Evolutionary conservation across 2,888 invertebrate genomes (phyloP).

Genomic region (Arrhopalites spinosus): DNA sequence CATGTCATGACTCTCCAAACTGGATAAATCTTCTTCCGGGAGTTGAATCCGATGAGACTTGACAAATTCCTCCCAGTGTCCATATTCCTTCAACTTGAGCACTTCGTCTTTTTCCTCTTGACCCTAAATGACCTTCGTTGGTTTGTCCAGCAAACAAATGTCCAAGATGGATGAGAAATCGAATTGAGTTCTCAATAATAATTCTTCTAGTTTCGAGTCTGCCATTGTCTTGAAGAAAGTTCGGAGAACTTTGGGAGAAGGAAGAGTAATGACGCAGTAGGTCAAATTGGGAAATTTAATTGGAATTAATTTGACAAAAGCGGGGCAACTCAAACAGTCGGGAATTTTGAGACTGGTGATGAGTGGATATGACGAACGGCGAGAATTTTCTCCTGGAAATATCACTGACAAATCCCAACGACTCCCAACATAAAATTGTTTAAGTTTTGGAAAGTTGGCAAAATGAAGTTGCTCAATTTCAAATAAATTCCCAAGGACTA

Average conservation of each 20-base stretch:
- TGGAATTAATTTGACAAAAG: conserved; percentile 42
- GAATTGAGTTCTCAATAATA: conserved; percentile 51
- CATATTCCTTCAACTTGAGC: conserved; percentile 45
- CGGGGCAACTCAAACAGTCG: conserved; percentile 47
- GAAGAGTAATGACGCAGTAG: conserved; percentile 46
- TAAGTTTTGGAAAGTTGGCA: conserved; percentile 39
- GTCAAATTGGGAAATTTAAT: conserved; percentile 44
- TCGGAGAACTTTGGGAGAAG: conserved; percentile 45
- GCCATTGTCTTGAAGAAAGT: conserved; percentile 48
- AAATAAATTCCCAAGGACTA: conserved; percentile 49
- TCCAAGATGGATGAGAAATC: conserved; percentile 52
- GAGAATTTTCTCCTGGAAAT: conserved; percentile 31
- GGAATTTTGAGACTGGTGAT: conserved; percentile 46
- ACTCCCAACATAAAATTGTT: conserved; percentile 47
- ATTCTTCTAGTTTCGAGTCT: conserved; percentile 42
- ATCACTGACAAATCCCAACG: conserved; percentile 46
- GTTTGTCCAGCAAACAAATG: conserved; percentile 40
- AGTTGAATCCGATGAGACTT: conserved; percentile 51
- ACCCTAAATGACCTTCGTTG: conserved; percentile 18
- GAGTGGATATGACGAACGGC: conserved; percentile 31
- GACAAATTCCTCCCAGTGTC: conserved; percentile 48
- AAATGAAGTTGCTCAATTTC: conserved; percentile 48
- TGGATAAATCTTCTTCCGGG: conserved; percentile 36
- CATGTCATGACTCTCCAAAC: conserved; percentile 32
- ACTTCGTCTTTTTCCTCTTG: conserved; percentile 25